phyloP scores from a whole-genome alignment of 2,113 vertebrate genomes.

The Ursus arctos region DNA sequence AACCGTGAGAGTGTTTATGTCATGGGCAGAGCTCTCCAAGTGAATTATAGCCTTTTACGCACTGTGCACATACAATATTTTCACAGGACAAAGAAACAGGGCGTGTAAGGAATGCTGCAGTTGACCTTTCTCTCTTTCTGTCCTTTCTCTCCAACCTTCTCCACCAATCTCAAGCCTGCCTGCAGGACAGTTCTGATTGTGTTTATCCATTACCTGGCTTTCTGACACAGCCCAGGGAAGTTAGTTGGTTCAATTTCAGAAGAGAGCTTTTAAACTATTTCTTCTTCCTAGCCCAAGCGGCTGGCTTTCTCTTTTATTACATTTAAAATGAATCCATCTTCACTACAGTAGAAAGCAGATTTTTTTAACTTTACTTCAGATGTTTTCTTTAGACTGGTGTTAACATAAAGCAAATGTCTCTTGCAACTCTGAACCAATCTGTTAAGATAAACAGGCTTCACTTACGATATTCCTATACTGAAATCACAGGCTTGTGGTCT shows the following conservation, averaged over 20 bases:
- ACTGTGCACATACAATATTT: constrained; percentile 52
- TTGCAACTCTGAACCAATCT: constrained; percentile 81
- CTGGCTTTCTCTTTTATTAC: constrained; percentile 67
- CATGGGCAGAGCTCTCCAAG: constrained; percentile 63
- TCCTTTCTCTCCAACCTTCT: constrained; percentile 46
- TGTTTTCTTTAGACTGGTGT: constrained; percentile 83
- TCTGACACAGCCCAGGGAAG: neutral
- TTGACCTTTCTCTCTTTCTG: constrained; percentile 44
- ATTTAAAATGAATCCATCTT: constrained; percentile 69
- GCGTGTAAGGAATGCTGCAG: constrained; percentile 53
- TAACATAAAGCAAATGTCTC: constrained; percentile 85
- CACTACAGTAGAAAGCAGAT: constrained; percentile 65
- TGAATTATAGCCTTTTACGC: constrained; percentile 69
- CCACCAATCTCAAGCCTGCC: neutral
- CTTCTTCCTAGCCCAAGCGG: constrained; percentile 26
- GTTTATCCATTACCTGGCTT: neutral
- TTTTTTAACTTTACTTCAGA: constrained; percentile 81
- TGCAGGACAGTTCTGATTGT: neutral
- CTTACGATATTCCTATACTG: constrained; percentile 82
- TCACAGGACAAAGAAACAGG: constrained; percentile 66
- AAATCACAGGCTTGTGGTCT: constrained; percentile 84
- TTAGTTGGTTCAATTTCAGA: neutral
- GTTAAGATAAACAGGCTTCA: constrained; percentile 86
- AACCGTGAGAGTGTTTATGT: constrained; percentile 71
- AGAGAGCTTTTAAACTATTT: constrained; percentile 42